Percentiles rank a stretch among this genome's conserved stretches.
Evolutionary conservation across 2,888 invertebrate species (phyloP).

Genomic region (Helicoverpa assulta): DNA sequence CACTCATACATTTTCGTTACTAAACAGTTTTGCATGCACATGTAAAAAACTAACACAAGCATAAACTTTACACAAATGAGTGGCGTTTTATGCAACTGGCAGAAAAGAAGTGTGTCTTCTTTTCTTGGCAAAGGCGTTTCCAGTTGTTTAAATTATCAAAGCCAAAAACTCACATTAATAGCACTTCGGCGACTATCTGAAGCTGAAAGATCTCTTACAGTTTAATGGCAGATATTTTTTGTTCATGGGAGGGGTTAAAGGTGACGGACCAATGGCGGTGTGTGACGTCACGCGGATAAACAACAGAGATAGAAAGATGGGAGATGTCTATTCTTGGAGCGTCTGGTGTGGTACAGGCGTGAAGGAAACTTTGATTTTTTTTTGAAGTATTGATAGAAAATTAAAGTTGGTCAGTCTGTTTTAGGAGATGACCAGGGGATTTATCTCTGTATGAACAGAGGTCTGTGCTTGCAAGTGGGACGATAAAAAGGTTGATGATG

Average conservation of each 20-base stretch:
- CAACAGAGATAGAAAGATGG: constrained; percentile 75
- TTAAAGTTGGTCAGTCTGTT: not conserved
- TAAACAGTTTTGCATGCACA: too few relatives aligned
- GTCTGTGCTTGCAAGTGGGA: too few relatives aligned
- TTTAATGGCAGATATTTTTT: constrained; percentile 88
- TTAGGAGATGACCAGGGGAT: not conserved
- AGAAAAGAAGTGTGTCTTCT: too few relatives aligned
- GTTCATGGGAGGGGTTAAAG: constrained; percentile 88
- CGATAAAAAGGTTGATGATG: too few relatives aligned
- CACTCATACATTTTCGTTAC: too few relatives aligned
- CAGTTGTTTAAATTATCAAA: too few relatives aligned
- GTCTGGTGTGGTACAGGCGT: constrained; percentile 72
- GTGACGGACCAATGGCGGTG: constrained; percentile 83
- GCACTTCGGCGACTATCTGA: constrained; percentile 78
- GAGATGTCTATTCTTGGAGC: constrained; percentile 82
- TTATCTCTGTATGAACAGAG: too few relatives aligned
- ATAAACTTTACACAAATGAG: too few relatives aligned
- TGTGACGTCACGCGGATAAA: constrained; percentile 72
- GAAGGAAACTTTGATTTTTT: constrained; percentile 43
- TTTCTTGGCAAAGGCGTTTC: too few relatives aligned
- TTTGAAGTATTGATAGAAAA: not conserved
- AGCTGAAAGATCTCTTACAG: constrained; percentile 85
- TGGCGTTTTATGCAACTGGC: too few relatives aligned
- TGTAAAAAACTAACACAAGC: too few relatives aligned
- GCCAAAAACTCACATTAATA: constrained; percentile 41